Base-by-base conservation (phyloP, 2,888 invertebrate species). In the Synergus gifuensis region DNA sequence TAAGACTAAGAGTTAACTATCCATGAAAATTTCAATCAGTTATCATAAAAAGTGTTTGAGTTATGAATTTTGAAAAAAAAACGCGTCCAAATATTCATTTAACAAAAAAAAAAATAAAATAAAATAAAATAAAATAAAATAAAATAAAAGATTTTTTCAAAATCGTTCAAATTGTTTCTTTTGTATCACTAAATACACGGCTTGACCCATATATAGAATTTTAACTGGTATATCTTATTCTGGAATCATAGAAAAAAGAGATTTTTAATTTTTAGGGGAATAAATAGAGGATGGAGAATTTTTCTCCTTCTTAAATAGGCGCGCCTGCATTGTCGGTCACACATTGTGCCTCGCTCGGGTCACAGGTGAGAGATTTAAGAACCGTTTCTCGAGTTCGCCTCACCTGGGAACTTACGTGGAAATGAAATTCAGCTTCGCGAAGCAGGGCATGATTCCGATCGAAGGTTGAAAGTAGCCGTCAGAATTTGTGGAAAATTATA, bases 351-450 rank as follows among this genome's bases (percentile, higher is more conserved):
- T 80, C 83, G 77, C 85, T 83, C 82, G 87, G 89, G 89, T 89
- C 90, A 90, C 88, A 90, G 89, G 88, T 88, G 89, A 90, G 89
- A 85, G 89, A 90, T 87, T 90, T 85, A 86, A 86, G 84, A 86
- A 79, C 76, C 79, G 79, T 82, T 84, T 79, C 83, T 78, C 67
- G 77, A 69, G 73, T 58, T 81, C 79, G 79, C 79, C 78, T 78
- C 69, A 82, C 80, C 67, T 76, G 77, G 78, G 80, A 82, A 80
- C 77, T 81, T 81, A 81, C 82, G 79, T 81, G 85, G 84, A 86
- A 86, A 84, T 83, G 81, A 82, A 79, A 80, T 85, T 83, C 76
- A 82, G 67, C 77, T 78, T 76, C 80, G 77, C 77, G 79, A 76
- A 63, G 73, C 40, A 9, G 46, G 76, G 76, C 49, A 46, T 66